Percentiles rank a stretch among this genome's conserved stretches.
phyloP scores from a whole-genome alignment of 1,140 invertebrate species.

The Chelonus insularis region DNA sequence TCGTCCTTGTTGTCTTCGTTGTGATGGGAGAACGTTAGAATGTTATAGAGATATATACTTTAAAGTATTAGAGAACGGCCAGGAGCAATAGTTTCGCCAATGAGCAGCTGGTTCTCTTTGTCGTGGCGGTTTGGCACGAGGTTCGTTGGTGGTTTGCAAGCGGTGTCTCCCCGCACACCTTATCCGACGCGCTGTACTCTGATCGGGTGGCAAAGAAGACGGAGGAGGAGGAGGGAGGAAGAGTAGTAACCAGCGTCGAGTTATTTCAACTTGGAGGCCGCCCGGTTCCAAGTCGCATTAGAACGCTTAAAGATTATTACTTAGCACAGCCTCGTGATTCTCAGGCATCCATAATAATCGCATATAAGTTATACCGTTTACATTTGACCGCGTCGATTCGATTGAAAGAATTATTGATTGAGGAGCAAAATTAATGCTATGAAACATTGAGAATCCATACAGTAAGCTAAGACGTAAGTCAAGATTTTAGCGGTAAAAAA shows the following conservation, averaged over 20 bases:
- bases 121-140: constrained; percentile 18
- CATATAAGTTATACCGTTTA: constrained; percentile 29
- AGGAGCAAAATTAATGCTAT: not conserved
- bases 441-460: not conserved
- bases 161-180: not conserved
- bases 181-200: not conserved
- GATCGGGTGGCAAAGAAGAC: constrained; percentile 29
- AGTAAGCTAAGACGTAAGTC: too few relatives aligned
- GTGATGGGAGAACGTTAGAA: constrained; percentile 22
- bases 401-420: constrained; percentile 11
- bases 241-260: constrained; percentile 33
- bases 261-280: constrained; percentile 55
- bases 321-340: constrained; percentile 53
- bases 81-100: constrained; percentile 23
- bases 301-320: constrained; percentile 59
- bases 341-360: constrained; percentile 55
- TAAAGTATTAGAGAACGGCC: not conserved
- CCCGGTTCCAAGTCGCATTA: constrained; percentile 58
- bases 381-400: constrained; percentile 20
- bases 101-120: constrained; percentile 17
- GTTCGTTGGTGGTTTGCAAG: constrained; percentile 12
- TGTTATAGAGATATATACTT: not conserved
- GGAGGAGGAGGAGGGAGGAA: constrained; percentile 27
- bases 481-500: too few relatives aligned
- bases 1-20: constrained; percentile 51